Percentiles rank a stretch among this genome's conserved stretches.
These are phyloP conservation scores for Malacoraja senta DNA, from an alignment of 2,797 vertebrate genomes.

Conservation along the genomic window DNA sequence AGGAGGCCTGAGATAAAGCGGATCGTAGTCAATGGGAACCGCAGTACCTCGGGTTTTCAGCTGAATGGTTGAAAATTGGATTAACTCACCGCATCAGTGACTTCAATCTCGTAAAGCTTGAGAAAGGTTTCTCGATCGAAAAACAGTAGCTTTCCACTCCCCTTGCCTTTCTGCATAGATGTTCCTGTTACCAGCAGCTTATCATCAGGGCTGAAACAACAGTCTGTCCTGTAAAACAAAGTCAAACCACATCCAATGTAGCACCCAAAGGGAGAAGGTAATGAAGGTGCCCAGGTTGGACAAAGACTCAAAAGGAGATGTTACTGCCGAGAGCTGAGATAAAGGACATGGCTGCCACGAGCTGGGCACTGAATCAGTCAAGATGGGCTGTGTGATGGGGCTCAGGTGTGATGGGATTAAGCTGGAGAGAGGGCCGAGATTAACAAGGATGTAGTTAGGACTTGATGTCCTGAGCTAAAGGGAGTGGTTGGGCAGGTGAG, in stretches of 20 bases:
- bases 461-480: too few species aligned
- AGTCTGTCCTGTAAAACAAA: constrained; percentile 73
- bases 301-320: neutral
- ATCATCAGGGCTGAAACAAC: constrained; percentile 95
- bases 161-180: constrained; percentile 81
- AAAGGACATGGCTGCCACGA: neutral
- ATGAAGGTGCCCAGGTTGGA: too few species aligned
- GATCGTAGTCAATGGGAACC: too few species aligned
- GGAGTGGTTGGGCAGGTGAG: too few species aligned
- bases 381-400: too few species aligned
- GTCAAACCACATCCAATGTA: too few species aligned
- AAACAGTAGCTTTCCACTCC: constrained; percentile 82
- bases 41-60: neutral
- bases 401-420: too few species aligned
- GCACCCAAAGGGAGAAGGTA: too few species aligned
- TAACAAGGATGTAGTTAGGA: too few species aligned
- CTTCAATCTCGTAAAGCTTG: constrained; percentile 82
- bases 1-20: too few species aligned
- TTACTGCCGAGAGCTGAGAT: neutral
- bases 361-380: neutral
- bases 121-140: constrained; percentile 77
- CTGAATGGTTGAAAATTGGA: neutral
- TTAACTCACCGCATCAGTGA: constrained; percentile 79
- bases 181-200: constrained; percentile 88
- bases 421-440: too few species aligned